These are phyloP conservation scores for Oriolus oriolus DNA, from an alignment of 2,113 vertebrate genomes.

Conservation along the genomic window DNA sequence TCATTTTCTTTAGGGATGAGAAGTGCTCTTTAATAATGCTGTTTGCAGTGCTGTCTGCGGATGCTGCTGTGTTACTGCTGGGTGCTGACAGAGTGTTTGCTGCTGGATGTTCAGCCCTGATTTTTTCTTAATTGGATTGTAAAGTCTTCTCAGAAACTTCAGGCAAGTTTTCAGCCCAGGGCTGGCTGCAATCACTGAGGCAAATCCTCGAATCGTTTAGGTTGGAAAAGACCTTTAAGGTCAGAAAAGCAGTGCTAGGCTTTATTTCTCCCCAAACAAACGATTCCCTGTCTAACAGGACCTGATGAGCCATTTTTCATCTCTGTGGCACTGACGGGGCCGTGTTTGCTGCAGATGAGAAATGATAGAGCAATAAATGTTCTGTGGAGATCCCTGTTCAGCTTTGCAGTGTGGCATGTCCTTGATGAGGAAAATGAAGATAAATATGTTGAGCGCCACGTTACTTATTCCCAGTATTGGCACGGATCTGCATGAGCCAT, in stretches of 20 bases:
- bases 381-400: neutral
- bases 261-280: neutral
- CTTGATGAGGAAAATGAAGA: slow-evolving; percentile 45
- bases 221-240: neutral
- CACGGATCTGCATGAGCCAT: neutral
- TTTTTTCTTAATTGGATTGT: neutral
- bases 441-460: neutral
- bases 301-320: slow-evolving; percentile 18
- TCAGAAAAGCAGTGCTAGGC: neutral
- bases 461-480: neutral
- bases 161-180: neutral
- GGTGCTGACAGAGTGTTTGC: neutral
- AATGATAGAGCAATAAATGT: neutral
- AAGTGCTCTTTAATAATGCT: neutral
- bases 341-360: neutral
- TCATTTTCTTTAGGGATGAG: neutral
- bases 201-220: neutral
- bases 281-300: neutral
- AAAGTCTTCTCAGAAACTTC: neutral
- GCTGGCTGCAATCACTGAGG: neutral
- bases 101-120: neutral
- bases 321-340: neutral
- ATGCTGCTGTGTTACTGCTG: neutral
- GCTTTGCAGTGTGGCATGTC: neutral
- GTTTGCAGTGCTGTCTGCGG: neutral